Base-by-base conservation (phyloP, 2,113 vertebrate genomes). In the Rallus limicola region DNA sequence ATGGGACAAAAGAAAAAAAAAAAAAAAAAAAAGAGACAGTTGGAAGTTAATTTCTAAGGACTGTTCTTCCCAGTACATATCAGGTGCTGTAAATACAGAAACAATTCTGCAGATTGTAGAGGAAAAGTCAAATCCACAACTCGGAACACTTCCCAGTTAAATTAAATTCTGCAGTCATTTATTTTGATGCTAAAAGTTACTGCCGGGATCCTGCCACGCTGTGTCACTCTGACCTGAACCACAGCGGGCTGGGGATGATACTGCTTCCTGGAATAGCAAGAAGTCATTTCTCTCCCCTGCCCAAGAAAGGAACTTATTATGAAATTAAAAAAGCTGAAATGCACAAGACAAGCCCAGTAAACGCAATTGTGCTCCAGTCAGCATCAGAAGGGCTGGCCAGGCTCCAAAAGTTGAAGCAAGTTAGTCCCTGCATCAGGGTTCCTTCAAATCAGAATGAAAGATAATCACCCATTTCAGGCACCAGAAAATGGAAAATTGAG, bases 271-370 rank as follows among this genome's bases (percentile, higher is more conserved):
- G 76, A 81, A 94, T 5, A 95, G 13, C 13, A 48, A 86, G 33
- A 92, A 90, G 40, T 46, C 44, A 74, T 63, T 93, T 83, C 48
- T 70, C 28, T 48, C 24, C 31, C 6, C 59, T 1, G 2, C 16
- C 53, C 75, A 70, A 95, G 46, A 84, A 92, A 83, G 25, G 78
- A 92, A 83, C 64, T 90, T 93, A 91, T 68, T 87, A 93, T 58
- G 84, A 93, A 94, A 96, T 97, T 88, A 93, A 91, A 77, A 75
- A 90, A 88, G 53, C 60, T 89, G 68, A 75, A 94, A 88, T 33
- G 56, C 36, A 67, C 59, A 80, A 90, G 79, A 63, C 55, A 71
- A 81, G 36, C 56, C 86, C 40, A 29, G 74, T 77, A 90, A 96
- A 94, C 5, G 5, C 29, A 74, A 67, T 46, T 93, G 55, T 70